Evolutionary conservation across 2,797 vertebrate genomes (phyloP).

Genomic region (Crocodylus rhombifer): DNA sequence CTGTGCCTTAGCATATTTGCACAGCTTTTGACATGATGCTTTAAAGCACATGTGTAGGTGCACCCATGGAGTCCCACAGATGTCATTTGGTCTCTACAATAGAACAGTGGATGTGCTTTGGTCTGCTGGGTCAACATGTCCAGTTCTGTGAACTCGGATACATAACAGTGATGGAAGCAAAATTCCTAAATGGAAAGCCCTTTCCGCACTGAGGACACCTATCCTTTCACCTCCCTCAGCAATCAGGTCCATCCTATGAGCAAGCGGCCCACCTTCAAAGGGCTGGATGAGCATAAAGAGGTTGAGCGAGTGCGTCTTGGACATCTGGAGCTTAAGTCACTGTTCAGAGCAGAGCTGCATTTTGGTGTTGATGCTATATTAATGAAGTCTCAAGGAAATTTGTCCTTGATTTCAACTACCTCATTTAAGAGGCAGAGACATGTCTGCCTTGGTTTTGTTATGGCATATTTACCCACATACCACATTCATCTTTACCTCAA

Average conservation of each 20-base stretch:
- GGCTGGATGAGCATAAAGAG: rapidly evolving
- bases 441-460: background rate
- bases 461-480: too few species aligned
- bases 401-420: background rate
- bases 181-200: rapidly evolving
- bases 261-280: rapidly evolving
- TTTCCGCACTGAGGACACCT: background rate
- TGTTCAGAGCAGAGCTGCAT: background rate
- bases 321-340: background rate
- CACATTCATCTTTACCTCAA: too few species aligned
- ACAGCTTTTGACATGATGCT: too few species aligned
- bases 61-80: background rate
- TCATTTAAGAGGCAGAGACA: background rate
- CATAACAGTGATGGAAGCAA: background rate
- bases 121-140: background rate
- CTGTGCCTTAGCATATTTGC: too few species aligned
- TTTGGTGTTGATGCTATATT: background rate
- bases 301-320: background rate
- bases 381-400: rapidly evolving
- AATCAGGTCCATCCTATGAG: background rate
- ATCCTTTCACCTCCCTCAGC: rapidly evolving
- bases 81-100: background rate
- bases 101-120: background rate
- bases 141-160: too few species aligned
- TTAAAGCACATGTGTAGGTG: too few species aligned